Conservation (phyloP, 2,888 invertebrate genomes). For the Cheilosia grossa region DNA sequence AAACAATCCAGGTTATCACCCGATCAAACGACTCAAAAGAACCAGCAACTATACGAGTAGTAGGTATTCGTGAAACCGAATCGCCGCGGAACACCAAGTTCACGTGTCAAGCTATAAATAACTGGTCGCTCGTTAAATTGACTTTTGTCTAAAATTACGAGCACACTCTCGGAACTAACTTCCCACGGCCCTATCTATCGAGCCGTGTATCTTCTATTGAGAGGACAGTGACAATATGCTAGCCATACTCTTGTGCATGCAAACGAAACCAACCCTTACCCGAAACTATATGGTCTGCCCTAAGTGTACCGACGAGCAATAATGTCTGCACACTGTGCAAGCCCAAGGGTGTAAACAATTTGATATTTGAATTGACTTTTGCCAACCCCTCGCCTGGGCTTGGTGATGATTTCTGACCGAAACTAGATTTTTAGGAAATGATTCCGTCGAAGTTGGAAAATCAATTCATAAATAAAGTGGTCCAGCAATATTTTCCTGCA, state of each 20-base stretch:
- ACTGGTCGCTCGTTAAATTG: constrained; percentile 75
- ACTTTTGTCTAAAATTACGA: constrained; percentile 74
- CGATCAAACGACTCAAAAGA: constrained; percentile 34
- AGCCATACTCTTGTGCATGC: constrained; percentile 2
- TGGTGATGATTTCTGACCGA: constrained; percentile 49
- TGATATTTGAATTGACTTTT: constrained; percentile 72
- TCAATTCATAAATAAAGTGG: constrained; percentile 64
- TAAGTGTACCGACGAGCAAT: constrained; percentile 42
- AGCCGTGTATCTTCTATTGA: constrained; percentile 57
- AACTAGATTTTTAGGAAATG: constrained; percentile 62
- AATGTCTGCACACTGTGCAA: constrained; percentile 30
- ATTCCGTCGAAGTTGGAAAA: constrained; percentile 52
- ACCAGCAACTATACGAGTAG: constrained; percentile 1
- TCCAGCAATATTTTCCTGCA: constrained; percentile 19
- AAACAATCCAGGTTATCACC: constrained; percentile 67
- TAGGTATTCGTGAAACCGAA: constrained; percentile 58
- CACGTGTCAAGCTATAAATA: constrained; percentile 74
- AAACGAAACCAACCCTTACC: constrained; percentile 50
- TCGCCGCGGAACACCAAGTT: constrained; percentile 66
- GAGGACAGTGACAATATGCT: constrained; percentile 70
- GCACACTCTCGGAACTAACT: constrained; percentile 64
- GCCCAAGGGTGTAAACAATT: constrained; percentile 71
- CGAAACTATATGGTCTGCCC: constrained; percentile 32
- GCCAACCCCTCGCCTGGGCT: constrained; percentile 18
- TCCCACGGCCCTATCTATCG: constrained; percentile 64